Percentiles rank a stretch among this genome's conserved stretches.
phyloP scores from a whole-genome alignment of 1,140 invertebrate species.

The Euglossa dilemma region DNA sequence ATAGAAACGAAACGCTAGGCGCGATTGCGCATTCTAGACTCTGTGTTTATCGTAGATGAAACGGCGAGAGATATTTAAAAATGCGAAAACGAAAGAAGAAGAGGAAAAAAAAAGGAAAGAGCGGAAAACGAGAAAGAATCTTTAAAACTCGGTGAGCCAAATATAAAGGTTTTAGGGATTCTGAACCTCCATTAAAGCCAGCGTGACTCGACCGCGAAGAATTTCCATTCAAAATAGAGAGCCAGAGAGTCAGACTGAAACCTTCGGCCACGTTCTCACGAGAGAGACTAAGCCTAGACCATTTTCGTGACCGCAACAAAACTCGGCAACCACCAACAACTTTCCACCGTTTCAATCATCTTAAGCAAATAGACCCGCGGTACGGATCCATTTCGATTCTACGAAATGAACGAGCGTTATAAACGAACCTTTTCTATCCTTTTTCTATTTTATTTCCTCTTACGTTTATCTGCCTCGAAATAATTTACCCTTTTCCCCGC shows the following conservation, averaged over 20 bases:
- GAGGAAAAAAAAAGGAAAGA: background rate
- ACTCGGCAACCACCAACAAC: background rate
- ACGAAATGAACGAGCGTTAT: background rate
- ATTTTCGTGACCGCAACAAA: background rate
- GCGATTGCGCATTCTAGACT: background rate
- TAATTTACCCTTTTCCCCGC: background rate
- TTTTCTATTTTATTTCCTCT: too few relatives aligned
- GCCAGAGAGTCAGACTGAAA: conserved; percentile 2
- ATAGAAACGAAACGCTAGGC: background rate
- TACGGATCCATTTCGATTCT: background rate
- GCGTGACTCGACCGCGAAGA: conserved; percentile 22
- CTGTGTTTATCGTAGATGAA: background rate
- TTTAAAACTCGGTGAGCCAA: background rate
- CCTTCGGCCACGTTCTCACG: background rate
- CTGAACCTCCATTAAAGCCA: conserved; percentile 2
- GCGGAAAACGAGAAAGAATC: background rate
- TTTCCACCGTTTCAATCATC: background rate
- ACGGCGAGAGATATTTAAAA: background rate
- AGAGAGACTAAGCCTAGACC: background rate
- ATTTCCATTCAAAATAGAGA: conserved; percentile 30
- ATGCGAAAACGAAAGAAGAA: background rate
- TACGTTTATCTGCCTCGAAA: background rate
- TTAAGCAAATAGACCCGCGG: background rate
- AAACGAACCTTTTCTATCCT: background rate
- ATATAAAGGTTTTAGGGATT: conserved; percentile 10